Evolutionary conservation across 1,140 invertebrate species (phyloP).

Genomic region (Orius insidiosus): DNA sequence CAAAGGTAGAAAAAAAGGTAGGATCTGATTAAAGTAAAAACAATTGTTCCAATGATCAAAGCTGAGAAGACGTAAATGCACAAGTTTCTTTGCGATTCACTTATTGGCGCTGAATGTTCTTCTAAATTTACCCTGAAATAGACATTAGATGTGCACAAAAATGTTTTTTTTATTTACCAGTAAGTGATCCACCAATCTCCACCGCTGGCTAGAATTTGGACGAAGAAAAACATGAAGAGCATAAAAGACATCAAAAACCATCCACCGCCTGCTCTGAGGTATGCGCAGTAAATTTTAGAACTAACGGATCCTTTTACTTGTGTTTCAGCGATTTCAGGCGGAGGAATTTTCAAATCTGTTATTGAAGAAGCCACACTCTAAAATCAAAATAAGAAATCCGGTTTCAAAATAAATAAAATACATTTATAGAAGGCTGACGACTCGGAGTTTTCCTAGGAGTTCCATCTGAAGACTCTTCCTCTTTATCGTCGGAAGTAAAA

Average conservation of each 20-base stretch:
- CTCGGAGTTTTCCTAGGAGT: background rate
- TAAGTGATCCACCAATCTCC: slow-evolving; percentile 61
- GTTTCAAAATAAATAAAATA: too few species aligned
- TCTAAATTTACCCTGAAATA: slow-evolving; percentile 31
- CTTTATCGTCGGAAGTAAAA: slow-evolving; percentile 25
- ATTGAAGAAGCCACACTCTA: slow-evolving; percentile 19
- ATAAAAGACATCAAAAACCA: slow-evolving; percentile 37
- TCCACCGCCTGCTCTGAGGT: slow-evolving; percentile 48
- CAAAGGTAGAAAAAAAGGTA: slow-evolving; percentile 63
- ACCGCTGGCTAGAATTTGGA: slow-evolving; percentile 46
- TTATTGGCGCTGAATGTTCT: slow-evolving; percentile 20
- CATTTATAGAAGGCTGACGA: slow-evolving; percentile 16
- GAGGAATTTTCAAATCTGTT: slow-evolving; percentile 11
- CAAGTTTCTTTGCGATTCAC: background rate
- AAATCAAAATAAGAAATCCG: too few species aligned
- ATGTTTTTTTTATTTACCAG: slow-evolving; percentile 41
- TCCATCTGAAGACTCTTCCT: slow-evolving; percentile 22
- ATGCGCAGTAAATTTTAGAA: slow-evolving; percentile 44
- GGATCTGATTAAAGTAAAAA: slow-evolving; percentile 41
- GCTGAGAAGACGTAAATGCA: slow-evolving; percentile 43
- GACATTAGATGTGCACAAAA: slow-evolving; percentile 19
- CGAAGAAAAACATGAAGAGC: slow-evolving; percentile 38
- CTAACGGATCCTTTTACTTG: slow-evolving; percentile 24
- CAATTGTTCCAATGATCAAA: slow-evolving; percentile 36
- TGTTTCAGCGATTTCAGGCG: slow-evolving; percentile 16